These are phyloP conservation scores for Hephaestus fuliginosus DNA, from an alignment of 2,797 vertebrate genomes.

Conservation along the genomic window DNA sequence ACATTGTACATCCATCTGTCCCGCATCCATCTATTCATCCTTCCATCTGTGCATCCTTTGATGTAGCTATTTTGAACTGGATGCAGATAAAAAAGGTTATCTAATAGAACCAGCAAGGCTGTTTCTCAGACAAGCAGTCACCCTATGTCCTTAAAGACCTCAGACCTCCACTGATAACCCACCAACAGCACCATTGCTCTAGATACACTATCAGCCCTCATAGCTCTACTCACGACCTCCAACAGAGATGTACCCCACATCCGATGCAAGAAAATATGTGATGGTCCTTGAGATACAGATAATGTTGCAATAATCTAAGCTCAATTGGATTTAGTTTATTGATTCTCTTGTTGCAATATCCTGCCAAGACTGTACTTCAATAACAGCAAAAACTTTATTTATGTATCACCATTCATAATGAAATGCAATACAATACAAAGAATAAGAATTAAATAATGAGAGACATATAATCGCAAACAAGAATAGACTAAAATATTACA, in stretches of 20 bases:
- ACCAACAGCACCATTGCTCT: slow-evolving; percentile 40
- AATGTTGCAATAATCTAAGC: not conserved
- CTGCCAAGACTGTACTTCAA: not conserved
- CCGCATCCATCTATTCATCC: slow-evolving; percentile 15
- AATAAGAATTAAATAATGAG: no score
- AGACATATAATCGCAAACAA: no score
- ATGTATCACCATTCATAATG: not conserved
- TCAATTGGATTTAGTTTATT: not conserved
- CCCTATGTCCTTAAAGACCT: slow-evolving; percentile 61
- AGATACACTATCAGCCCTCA: slow-evolving; percentile 75
- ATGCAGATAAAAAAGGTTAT: slow-evolving; percentile 74
- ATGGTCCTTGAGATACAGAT: slow-evolving; percentile 37
- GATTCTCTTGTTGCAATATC: slow-evolving; percentile 6
- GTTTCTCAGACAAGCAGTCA: slow-evolving; percentile 68
- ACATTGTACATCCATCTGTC: slow-evolving; percentile 7
- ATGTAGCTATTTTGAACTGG: slow-evolving; percentile 63
- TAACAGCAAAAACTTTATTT: not conserved
- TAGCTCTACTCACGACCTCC: slow-evolving; percentile 45
- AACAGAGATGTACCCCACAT: not conserved
- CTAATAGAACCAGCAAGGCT: slow-evolving; percentile 61
- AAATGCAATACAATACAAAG: not conserved
- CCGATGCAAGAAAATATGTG: slow-evolving; percentile 34
- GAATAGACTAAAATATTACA: no score
- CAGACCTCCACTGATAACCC: slow-evolving; percentile 74
- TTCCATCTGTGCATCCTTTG: slow-evolving; percentile 45